Conservation (phyloP, 2,113 vertebrate genomes). For the Coracopsis vasa region DNA sequence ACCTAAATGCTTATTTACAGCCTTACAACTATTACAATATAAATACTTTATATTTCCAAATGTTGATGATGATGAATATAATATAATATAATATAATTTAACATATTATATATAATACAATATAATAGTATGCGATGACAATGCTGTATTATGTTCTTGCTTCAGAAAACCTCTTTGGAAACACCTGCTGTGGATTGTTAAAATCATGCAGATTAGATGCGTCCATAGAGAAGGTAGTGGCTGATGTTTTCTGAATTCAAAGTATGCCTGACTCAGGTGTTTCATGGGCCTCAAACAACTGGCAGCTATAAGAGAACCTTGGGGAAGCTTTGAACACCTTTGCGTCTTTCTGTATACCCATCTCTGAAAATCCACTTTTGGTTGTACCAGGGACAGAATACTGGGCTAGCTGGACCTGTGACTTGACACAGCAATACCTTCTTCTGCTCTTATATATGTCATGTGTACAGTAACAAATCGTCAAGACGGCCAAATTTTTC, state of each 20-base stretch:
- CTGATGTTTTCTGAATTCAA: not conserved
- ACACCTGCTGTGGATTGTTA: not conserved
- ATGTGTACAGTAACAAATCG: not conserved
- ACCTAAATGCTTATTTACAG: not conserved
- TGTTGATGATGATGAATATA: not conserved
- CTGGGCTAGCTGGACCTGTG: not conserved
- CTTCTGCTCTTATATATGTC: not conserved
- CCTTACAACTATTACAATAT: not conserved
- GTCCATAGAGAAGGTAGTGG: not conserved
- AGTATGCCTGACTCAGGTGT: rapidly evolving
- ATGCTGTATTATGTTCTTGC: rapidly evolving
- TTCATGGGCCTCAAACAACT: not conserved
- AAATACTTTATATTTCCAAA: not conserved
- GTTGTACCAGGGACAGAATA: not conserved
- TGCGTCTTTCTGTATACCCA: not conserved
- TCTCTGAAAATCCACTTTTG: not conserved
- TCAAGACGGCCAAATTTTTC: not conserved
- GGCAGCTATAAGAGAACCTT: not conserved
- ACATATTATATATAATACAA: no score
- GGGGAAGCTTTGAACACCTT: not conserved
- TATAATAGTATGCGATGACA: not conserved
- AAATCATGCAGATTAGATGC: not conserved
- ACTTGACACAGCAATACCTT: not conserved
- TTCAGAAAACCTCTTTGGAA: not conserved
- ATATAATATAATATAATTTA: no score